Evolutionary conservation across 2,797 vertebrate genomes (phyloP), one percentile per base, ranked within the genome.

Genomic region (Sebastes itinus): DNA sequence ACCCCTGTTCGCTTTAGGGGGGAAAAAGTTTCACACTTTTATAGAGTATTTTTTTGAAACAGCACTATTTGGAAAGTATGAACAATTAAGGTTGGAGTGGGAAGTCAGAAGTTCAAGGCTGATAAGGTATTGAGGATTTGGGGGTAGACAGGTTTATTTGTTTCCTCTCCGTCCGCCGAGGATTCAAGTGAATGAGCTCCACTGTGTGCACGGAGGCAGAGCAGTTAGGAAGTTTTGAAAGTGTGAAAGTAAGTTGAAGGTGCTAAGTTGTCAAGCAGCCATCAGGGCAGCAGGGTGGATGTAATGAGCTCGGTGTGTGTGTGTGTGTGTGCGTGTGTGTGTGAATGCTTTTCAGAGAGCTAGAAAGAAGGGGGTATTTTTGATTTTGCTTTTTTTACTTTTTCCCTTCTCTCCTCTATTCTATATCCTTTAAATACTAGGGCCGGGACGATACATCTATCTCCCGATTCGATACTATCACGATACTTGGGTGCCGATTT

Each of bases 191-290:
- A 91, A 88, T 85, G 73, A 87, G 86, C 88, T 88, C 74, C 70
- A 5, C 77, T 42, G 87, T 75, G 76, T 75, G 76, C 54, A 20
- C 66, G 12, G 82, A 84, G 84, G 87, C 81, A 16, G 63, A 79
- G 85, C 87, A 86, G 81, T 85, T 82, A 86, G 85, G 88, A 92
- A 90, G 90, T 90, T 92, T 89, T 87, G 71, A 88, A 86, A 90
- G 92, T 92, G 92, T 83, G 90, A 90, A 92, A 92, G 85, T 84
- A 85, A 91, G 89, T 89, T 85, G 87, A 89, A 91, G 92, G 92
- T 93, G 93, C 87, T 93, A 94, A 93, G 92, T 91, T 95, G 93
- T 91, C 93, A 95, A 92, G 59, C 88, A 93, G 93, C 84, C 89
- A 90, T 93, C 92, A 91, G 88, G 80, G 80, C 87, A 87, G 89